Evolutionary conservation across 2,113 vertebrate species (phyloP).

Genomic region (Scytalopus superciliaris): DNA sequence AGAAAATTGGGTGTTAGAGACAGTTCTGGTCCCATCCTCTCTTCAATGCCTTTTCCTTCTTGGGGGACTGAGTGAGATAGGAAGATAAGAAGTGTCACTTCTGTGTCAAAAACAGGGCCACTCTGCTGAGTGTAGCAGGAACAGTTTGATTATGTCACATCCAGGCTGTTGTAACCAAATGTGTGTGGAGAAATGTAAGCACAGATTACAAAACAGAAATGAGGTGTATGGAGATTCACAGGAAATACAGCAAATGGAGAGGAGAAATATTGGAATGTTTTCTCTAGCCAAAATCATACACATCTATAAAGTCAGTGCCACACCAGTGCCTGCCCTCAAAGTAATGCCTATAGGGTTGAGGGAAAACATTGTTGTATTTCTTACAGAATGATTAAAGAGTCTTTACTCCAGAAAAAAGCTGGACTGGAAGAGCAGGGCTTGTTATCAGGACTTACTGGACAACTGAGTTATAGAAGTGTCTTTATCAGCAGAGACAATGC

Average conservation of each 20-base stretch:
- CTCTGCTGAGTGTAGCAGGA: background rate
- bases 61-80: background rate
- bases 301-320: background rate
- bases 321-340: background rate
- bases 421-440: background rate
- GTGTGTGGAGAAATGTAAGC: background rate
- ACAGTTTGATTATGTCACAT: background rate
- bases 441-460: background rate
- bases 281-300: background rate
- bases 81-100: background rate
- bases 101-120: background rate
- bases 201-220: background rate
- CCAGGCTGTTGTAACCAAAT: background rate
- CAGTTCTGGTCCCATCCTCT: background rate
- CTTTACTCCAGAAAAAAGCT: background rate
- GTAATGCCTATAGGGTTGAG: background rate
- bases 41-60: background rate
- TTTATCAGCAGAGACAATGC: background rate
- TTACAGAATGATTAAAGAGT: background rate
- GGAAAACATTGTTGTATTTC: background rate
- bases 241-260: background rate
- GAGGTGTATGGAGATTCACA: rapidly evolving
- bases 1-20: background rate
- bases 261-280: background rate
- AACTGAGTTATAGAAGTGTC: background rate